Evolutionary conservation across 35 echinoderm and acorn worm genomes (phyloP).

Genomic region (Diadema setosum): DNA sequence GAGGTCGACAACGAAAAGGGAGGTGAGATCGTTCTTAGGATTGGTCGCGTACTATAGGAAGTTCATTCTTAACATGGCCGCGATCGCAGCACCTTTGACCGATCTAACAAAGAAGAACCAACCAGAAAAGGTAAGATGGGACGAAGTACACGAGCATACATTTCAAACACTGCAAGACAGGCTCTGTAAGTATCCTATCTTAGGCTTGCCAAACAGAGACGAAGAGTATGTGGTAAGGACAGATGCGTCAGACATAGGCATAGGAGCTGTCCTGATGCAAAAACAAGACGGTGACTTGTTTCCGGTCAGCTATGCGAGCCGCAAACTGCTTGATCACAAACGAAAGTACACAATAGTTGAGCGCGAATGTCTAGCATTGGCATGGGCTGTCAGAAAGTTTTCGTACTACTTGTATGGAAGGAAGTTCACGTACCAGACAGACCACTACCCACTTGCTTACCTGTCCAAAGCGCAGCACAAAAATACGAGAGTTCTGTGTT

Average conservation of each 20-base stretch:
- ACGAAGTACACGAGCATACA: neutral
- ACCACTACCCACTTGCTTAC: neutral
- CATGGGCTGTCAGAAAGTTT: constrained; percentile 32
- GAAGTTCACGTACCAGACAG: neutral
- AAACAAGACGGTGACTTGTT: neutral
- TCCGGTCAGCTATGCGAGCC: constrained; percentile 20
- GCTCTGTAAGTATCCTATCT: neutral
- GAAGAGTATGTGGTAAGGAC: constrained; percentile 26
- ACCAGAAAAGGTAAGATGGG: constrained; percentile 16
- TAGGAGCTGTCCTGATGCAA: constrained; percentile 40
- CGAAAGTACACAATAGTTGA: constrained; percentile 1
- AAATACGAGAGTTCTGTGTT: constrained; percentile 32
- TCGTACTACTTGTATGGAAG: neutral
- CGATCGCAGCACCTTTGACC: constrained; percentile 33
- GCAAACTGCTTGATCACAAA: constrained; percentile 1
- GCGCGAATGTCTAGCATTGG: constrained; percentile 15
- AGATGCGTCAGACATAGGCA: constrained; percentile 37
- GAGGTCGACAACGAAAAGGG: constrained; percentile 29
- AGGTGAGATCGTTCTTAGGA: constrained; percentile 47
- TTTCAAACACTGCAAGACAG: constrained; percentile 9
- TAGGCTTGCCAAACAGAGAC: neutral
- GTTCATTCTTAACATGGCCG: constrained; percentile 43
- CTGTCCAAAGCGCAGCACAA: neutral
- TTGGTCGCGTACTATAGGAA: constrained; percentile 56
- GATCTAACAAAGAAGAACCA: constrained; percentile 17